phyloP scores from a whole-genome alignment of 37 sponge, comb jelly and placozoan species.

The Axinella damicornis region DNA sequence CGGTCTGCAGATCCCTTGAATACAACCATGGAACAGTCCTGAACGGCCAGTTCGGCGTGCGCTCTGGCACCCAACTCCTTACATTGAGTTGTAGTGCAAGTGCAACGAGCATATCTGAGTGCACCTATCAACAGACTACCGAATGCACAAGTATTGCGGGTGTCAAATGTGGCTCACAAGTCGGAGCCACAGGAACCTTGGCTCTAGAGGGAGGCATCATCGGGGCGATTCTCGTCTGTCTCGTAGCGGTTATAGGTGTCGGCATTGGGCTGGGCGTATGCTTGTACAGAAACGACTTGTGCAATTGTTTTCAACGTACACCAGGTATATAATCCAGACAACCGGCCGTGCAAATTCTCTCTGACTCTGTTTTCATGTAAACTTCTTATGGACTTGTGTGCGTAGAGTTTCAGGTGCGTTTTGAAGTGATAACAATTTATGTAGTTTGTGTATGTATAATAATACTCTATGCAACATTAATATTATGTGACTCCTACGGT shows the following conservation, averaged over 20 bases:
- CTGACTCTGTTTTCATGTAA: neutral
- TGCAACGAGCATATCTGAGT: too few relatives aligned
- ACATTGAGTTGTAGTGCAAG: too few relatives aligned
- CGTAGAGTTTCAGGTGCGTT: neutral
- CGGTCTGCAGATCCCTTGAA: slow-evolving; percentile 22
- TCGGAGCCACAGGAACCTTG: slow-evolving; percentile 33
- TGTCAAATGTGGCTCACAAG: neutral
- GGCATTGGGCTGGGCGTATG: slow-evolving; percentile 50
- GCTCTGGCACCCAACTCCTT: neutral
- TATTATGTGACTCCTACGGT: too few relatives aligned
- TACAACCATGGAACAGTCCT: neutral
- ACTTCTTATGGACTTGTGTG: neutral
- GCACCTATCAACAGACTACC: too few relatives aligned
- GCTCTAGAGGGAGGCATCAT: slow-evolving; percentile 65
- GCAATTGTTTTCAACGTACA: slow-evolving; percentile 2
- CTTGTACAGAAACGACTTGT: slow-evolving; percentile 71
- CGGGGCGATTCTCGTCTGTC: slow-evolving; percentile 43
- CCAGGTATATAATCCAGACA: neutral
- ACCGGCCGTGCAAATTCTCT: neutral
- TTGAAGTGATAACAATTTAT: too few relatives aligned
- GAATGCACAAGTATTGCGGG: neutral
- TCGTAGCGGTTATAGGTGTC: slow-evolving; percentile 52
- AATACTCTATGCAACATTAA: too few relatives aligned
- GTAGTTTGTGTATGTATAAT: too few relatives aligned
- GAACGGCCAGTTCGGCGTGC: slow-evolving; percentile 1